Conservation (phyloP, 2,888 invertebrate species). For the Thyatira batis region DNA sequence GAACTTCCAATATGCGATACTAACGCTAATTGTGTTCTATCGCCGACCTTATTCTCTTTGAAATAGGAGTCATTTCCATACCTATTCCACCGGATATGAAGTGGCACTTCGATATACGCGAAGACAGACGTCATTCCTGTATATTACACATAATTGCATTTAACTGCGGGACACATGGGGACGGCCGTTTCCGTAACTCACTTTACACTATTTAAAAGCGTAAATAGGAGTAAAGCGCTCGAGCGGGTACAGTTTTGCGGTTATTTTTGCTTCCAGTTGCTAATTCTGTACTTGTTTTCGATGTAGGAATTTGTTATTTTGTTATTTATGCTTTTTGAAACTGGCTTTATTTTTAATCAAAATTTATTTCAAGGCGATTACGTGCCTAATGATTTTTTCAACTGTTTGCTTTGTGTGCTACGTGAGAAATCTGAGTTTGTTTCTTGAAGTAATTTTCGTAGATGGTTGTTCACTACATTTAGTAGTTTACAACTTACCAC, state of each 20-base stretch:
- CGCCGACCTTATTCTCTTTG: constrained; percentile 20
- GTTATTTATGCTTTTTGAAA: neutral
- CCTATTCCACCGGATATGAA: neutral
- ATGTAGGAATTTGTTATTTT: neutral
- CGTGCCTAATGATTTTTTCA: too few relatives aligned
- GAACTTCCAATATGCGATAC: neutral
- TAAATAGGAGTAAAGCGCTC: constrained; percentile 25
- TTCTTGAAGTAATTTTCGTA: neutral
- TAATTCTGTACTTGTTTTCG: neutral
- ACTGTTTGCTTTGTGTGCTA: too few relatives aligned
- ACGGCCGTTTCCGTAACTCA: constrained; percentile 51
- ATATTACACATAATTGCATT: constrained; percentile 65
- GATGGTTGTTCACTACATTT: neutral
- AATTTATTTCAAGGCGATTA: neutral
- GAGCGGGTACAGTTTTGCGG: constrained; percentile 12
- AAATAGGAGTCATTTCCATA: constrained; percentile 4
- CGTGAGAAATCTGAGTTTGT: too few relatives aligned
- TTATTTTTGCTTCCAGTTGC: constrained; percentile 4
- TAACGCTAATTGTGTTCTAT: neutral
- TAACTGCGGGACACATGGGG: constrained; percentile 45
- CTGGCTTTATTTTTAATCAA: neutral
- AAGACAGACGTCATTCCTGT: constrained; percentile 50
- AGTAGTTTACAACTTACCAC: too few relatives aligned
- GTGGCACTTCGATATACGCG: constrained; percentile 8
- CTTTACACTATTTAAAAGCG: constrained; percentile 56